Evolutionary conservation across 1,140 invertebrate genomes (phyloP).

Genomic region (Musca domestica): DNA sequence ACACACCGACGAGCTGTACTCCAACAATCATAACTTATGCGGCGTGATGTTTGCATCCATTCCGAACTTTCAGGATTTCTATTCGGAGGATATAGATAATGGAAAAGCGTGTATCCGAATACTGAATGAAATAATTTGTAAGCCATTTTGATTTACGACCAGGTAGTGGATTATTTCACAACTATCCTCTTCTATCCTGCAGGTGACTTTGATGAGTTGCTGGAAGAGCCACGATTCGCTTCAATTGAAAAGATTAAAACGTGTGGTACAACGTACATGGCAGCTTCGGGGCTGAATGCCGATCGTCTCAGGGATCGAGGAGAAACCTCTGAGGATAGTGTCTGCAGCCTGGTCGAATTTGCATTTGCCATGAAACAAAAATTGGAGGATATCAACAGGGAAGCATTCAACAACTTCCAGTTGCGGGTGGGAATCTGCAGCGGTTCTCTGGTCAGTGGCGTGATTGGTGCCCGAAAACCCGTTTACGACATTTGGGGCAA

Average conservation of each 20-base stretch:
- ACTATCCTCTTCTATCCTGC: background rate
- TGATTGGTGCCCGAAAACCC: slow-evolving; percentile 95
- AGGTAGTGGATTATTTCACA: background rate
- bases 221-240: slow-evolving; percentile 85
- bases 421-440: slow-evolving; percentile 91
- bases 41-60: slow-evolving; percentile 98
- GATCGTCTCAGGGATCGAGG: slow-evolving; percentile 61
- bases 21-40: slow-evolving; percentile 87
- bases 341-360: slow-evolving; percentile 89
- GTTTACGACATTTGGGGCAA: slow-evolving; percentile 99
- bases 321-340: slow-evolving; percentile 67
- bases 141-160: slow-evolving; percentile 33
- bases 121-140: slow-evolving; percentile 92
- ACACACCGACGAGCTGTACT: slow-evolving; percentile 81
- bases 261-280: slow-evolving; percentile 97
- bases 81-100: slow-evolving; percentile 95
- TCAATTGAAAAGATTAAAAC: slow-evolving; percentile 99
- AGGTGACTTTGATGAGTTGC: slow-evolving; percentile 84
- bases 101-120: slow-evolving; percentile 96
- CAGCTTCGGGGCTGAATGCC: slow-evolving; percentile 91
- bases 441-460: slow-evolving; percentile 92
- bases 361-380: slow-evolving; percentile 88
- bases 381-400: slow-evolving; percentile 88
- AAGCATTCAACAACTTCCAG: slow-evolving; percentile 97
- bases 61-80: slow-evolving; percentile 98